Conservation (phyloP, 1,140 invertebrate genomes). For the Pogonomyrmex californicus region DNA sequence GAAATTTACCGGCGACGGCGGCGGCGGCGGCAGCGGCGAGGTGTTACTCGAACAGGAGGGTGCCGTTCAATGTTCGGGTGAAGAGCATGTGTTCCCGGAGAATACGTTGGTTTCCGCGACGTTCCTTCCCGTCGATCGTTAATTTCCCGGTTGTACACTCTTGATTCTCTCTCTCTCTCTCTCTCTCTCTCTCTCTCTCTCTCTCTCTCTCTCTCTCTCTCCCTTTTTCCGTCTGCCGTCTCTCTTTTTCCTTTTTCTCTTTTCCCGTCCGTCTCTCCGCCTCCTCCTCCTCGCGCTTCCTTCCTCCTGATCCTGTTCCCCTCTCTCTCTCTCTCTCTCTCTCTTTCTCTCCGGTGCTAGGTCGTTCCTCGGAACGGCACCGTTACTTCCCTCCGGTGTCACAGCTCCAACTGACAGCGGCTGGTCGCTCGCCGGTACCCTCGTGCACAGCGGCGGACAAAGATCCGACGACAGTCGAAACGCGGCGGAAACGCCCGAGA, state of each 20-base stretch:
- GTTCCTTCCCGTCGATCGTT: constrained; percentile 40
- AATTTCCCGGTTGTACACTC: constrained; percentile 22
- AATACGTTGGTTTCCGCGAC: not conserved
- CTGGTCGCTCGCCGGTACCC: constrained; percentile 78
- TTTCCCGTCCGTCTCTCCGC: constrained; percentile 42
- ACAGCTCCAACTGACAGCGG: constrained; percentile 81
- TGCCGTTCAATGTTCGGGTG: not conserved
- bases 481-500: constrained; percentile 61
- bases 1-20: not conserved
- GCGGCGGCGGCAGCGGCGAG: constrained; percentile 2
- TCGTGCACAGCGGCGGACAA: constrained; percentile 77
- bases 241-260: constrained; percentile 26
- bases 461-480: constrained; percentile 71
- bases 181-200: not conserved
- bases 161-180: not conserved
- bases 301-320: constrained; percentile 27
- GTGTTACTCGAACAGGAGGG: constrained; percentile 11
- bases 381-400: constrained; percentile 77
- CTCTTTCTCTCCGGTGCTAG: constrained; percentile 60
- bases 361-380: constrained; percentile 69
- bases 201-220: not conserved
- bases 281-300: constrained; percentile 16
- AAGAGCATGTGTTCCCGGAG: not conserved
- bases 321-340: constrained; percentile 5
- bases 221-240: constrained; percentile 1